A percentile compares a stretch with the other conserved stretches of the same genome.
Evolutionary conservation across 1,140 invertebrate species (phyloP).

Genomic region (Ceratosolen solmsi): DNA sequence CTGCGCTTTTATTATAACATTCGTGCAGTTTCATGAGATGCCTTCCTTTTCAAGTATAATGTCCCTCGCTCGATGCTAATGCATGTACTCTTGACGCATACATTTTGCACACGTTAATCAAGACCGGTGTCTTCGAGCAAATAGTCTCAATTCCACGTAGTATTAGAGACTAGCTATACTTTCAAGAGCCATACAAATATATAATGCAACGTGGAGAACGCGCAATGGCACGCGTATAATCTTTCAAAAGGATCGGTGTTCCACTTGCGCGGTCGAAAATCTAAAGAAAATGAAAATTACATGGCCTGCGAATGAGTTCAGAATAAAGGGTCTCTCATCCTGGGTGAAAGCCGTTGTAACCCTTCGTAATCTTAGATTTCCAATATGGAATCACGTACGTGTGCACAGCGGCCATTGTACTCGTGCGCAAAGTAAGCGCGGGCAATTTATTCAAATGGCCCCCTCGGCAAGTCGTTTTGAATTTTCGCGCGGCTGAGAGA

Average conservation of each 20-base stretch:
- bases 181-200: too few relatives aligned
- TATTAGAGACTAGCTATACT: too few relatives aligned
- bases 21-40: neutral
- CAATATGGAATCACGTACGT: constrained; percentile 27
- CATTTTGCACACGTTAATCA: neutral
- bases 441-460: constrained; percentile 42
- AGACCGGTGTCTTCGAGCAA: too few relatives aligned
- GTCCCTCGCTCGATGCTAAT: neutral
- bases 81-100: neutral
- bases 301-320: too few relatives aligned
- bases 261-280: neutral
- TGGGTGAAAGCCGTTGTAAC: constrained; percentile 25
- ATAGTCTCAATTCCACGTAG: too few relatives aligned
- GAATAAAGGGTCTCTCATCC: constrained; percentile 14
- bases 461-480: constrained; percentile 25
- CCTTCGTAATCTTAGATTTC: constrained; percentile 31
- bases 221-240: neutral
- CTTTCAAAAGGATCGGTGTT: neutral
- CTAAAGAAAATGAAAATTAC: constrained; percentile 7
- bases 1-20: neutral
- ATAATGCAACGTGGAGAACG: neutral
- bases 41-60: neutral
- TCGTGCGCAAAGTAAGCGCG: neutral
- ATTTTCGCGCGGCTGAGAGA: constrained; percentile 33
- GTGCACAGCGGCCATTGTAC: neutral